Base-by-base conservation (phyloP, 2,113 vertebrate genomes). In the Penelope pileata region DNA sequence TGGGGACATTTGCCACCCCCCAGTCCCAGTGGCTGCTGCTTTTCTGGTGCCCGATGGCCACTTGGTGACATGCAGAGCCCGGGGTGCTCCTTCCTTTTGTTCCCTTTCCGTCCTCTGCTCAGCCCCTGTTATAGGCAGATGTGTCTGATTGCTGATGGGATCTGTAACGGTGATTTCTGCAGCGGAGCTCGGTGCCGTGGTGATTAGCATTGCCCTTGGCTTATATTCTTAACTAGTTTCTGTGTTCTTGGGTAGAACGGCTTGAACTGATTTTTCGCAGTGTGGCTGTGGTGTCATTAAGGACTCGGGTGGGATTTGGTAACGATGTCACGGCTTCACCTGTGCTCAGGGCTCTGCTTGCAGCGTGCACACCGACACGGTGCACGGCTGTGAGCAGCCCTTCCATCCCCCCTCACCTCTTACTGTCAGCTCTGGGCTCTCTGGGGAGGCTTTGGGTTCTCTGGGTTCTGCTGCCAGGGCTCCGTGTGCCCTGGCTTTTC, bases 121-220 rank as follows among this genome's bases (percentile, higher is more conserved):
- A 27, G 53, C 47, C 64, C 11, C 63, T 12, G 27, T 8, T 1
- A n/a, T 1, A n/a, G 53, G 29, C 76, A 30, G 17, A 4, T 3
- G 0, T 18, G 1, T 19, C 77, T 13, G 5, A 26, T 34, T 5
- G 0, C 69, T 0, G 0, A 3, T 45, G 14, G 18, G 54, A 5
- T 24, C 64, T 2, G 18, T 5, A 3, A 1, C 1, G 58, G 1
- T 32, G 72, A 10, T 38, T 66, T 11, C 85, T 53, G 42, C 32
- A 34, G 16, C 1, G 0, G 5, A 38, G 68, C 69, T 75, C 32
- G 7, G 9, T 22, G 2, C 12, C 5, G 34, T 17, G 40, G 45
- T 30, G 86, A 32, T 73, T 18, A 29, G 80, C 38, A 0, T 3
- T 38, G 74, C 83, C 73, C 83, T 63, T 47, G 91, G 92, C 76